Conservation (phyloP, 2,888 invertebrate species). For the Calephelis perditalis region DNA sequence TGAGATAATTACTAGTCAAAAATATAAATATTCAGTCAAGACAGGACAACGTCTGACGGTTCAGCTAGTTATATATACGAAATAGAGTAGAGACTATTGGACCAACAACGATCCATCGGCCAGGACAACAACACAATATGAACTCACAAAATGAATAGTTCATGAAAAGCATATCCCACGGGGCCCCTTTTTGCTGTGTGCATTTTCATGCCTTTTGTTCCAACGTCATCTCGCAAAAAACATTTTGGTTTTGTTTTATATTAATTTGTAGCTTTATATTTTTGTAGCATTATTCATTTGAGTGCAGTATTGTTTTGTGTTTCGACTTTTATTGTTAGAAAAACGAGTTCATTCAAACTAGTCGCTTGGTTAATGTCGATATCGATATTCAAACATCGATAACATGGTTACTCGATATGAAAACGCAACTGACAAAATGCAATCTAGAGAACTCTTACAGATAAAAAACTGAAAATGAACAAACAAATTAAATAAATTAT, state of each 20-base stretch:
- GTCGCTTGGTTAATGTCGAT: not conserved
- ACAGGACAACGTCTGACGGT: too few relatives aligned
- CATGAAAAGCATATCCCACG: slow-evolving; percentile 26
- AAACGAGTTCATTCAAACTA: not conserved
- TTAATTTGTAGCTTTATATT: slow-evolving; percentile 11
- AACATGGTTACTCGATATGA: too few relatives aligned
- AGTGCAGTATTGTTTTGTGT: slow-evolving; percentile 5
- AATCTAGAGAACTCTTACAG: too few relatives aligned
- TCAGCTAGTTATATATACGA: too few relatives aligned
- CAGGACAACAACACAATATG: not conserved
- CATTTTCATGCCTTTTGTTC: slow-evolving; percentile 27
- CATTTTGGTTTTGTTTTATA: slow-evolving; percentile 11
- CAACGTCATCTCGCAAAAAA: slow-evolving; percentile 20
- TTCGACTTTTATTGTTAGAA: slow-evolving; percentile 7
- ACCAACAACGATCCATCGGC: not conserved
- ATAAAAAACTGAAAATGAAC: too few relatives aligned
- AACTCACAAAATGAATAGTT: slow-evolving; percentile 24
- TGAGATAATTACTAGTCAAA: too few relatives aligned
- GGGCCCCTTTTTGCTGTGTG: slow-evolving; percentile 27
- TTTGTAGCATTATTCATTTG: slow-evolving; percentile 12
- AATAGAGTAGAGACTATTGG: not conserved
- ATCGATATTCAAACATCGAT: too few relatives aligned
- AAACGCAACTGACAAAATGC: too few relatives aligned
- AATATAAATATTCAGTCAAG: too few relatives aligned
- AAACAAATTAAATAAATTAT: too few relatives aligned